phyloP scores from a whole-genome alignment of 1,140 invertebrate species.

The Drosophila triauraria region DNA sequence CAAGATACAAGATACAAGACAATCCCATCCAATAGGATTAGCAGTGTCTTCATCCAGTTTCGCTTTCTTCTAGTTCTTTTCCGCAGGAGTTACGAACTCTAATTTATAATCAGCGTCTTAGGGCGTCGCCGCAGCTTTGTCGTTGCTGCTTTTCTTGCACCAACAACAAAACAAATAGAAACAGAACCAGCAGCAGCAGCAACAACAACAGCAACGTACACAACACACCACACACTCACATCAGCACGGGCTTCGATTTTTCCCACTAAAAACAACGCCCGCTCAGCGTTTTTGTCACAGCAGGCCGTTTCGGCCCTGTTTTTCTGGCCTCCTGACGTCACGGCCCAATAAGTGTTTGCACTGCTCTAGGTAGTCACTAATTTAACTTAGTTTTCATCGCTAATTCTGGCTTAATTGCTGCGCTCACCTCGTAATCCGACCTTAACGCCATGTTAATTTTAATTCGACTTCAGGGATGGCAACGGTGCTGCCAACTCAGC shows the following conservation, averaged over 20 bases:
- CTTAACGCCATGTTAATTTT: constrained; percentile 81
- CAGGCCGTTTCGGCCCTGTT: constrained; percentile 15
- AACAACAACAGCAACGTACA: constrained; percentile 31
- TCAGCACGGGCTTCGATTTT: constrained; percentile 67
- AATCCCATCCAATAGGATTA: constrained; percentile 59
- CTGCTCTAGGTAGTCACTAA: constrained; percentile 50
- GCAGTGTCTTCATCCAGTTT: constrained; percentile 4
- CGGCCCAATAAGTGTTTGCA: constrained; percentile 60
- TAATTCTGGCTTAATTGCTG: constrained; percentile 57
- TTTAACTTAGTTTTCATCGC: constrained; percentile 66
- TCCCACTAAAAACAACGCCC: constrained; percentile 71
- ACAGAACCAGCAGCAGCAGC: constrained; percentile 13
- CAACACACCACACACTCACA: constrained; percentile 39
- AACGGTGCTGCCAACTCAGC: too few species aligned
- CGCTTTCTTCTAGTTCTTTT: constrained; percentile 19
- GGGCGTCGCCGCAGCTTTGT: constrained; percentile 69
- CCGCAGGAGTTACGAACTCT: constrained; percentile 29
- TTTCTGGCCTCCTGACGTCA: constrained; percentile 9
- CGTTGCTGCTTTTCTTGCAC: constrained; percentile 34
- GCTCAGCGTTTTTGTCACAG: constrained; percentile 58
- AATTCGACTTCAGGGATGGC: constrained; percentile 1
- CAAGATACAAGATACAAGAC: constrained; percentile 4
- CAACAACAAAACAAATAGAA: constrained; percentile 76
- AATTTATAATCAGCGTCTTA: constrained; percentile 72
- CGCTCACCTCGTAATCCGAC: constrained; percentile 84